These are phyloP conservation scores for Cheilosia vulpina DNA, from an alignment of 2,888 invertebrate species.

Conservation along the genomic window DNA sequence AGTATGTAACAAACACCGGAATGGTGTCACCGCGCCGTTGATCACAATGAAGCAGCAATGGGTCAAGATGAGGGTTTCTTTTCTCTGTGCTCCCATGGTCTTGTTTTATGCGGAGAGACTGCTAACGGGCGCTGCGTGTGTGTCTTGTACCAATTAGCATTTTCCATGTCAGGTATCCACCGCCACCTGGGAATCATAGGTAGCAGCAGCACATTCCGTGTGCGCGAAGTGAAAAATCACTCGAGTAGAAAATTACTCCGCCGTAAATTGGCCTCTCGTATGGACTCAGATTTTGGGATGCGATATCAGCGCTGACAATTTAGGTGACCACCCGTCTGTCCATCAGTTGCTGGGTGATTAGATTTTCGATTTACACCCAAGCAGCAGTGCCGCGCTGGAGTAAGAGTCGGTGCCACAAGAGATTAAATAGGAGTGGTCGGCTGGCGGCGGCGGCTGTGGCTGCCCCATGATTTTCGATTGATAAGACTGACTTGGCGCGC, in stretches of 20 bases:
- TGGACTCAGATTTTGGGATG: slow-evolving; percentile 57
- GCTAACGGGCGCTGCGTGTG: slow-evolving; percentile 43
- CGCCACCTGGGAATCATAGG: slow-evolving; percentile 34
- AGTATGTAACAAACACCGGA: slow-evolving; percentile 18
- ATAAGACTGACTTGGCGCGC: slow-evolving; percentile 66
- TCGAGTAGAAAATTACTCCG: slow-evolving; percentile 65
- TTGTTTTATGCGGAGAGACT: slow-evolving; percentile 29
- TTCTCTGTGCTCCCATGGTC: slow-evolving; percentile 10
- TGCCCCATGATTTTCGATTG: slow-evolving; percentile 63
- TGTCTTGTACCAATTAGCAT: slow-evolving; percentile 67
- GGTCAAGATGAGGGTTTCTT: slow-evolving; percentile 66
- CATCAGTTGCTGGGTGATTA: slow-evolving; percentile 61
- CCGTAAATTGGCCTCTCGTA: slow-evolving; percentile 51
- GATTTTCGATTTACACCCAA: slow-evolving; percentile 56
- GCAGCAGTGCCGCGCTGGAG: not conserved
- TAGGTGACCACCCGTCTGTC: slow-evolving; percentile 67
- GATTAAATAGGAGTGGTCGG: slow-evolving; percentile 38
- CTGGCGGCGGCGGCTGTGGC: slow-evolving; percentile 9
- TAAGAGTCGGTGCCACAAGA: slow-evolving; percentile 51
- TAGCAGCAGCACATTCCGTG: slow-evolving; percentile 1
- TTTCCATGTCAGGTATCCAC: slow-evolving; percentile 53
- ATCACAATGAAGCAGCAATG: slow-evolving; percentile 38
- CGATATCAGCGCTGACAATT: slow-evolving; percentile 59
- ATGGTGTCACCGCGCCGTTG: slow-evolving; percentile 46
- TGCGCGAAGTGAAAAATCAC: slow-evolving; percentile 40